Evolutionary conservation across 2,113 vertebrate species (phyloP), one percentile per base, ranked within the genome.

Genomic region (Crotophaga sulcirostris): DNA sequence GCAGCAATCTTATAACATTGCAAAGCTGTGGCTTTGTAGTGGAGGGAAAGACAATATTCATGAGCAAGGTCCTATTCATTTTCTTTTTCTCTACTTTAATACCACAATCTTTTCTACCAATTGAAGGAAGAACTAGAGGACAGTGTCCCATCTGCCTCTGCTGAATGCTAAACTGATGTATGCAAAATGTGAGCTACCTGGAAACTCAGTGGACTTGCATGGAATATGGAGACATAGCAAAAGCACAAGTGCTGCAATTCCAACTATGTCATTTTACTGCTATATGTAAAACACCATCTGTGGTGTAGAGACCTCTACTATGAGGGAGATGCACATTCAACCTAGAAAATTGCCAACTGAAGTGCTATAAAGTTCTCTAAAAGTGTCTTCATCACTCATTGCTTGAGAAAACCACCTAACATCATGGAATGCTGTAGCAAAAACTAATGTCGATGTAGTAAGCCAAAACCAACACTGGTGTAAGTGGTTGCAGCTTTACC

Each of bases 261-360:
- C 58, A 87, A 93, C 76, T 68, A 69, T 40, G 51, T 60, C 52
- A 40, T 96, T 98, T 97, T 86, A 95, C 83, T 31, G 44, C 84
- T 92, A 34, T 56, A 76, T 80, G 87, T 96, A 97, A 97, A 97
- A 94, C 58, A 74, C 96, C 97, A 95, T 98, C 96, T 98, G 97
- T 83, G 84, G 74, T 64, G 75, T 75, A 83, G 84, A 75, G 89
- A 93, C 94, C 93, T 88, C 91, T 76, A 81, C 84, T 92, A 93
- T 55, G 81, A 89, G 69, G 10, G 38, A 93, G 93, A 78, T 26
- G 62, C 84, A 66, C 34, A 66, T 78, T 89, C 93, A 94, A 62
- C 60, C 87, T 79, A 55, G 26, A 56, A 88, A 91, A 92, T 69
- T 38, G 56, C 72, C 84, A 96, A 12, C 73, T 87, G 84, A 96